Evolutionary conservation across 2,888 invertebrate genomes (phyloP).

Genomic region (Camptogramma bilineatum): DNA sequence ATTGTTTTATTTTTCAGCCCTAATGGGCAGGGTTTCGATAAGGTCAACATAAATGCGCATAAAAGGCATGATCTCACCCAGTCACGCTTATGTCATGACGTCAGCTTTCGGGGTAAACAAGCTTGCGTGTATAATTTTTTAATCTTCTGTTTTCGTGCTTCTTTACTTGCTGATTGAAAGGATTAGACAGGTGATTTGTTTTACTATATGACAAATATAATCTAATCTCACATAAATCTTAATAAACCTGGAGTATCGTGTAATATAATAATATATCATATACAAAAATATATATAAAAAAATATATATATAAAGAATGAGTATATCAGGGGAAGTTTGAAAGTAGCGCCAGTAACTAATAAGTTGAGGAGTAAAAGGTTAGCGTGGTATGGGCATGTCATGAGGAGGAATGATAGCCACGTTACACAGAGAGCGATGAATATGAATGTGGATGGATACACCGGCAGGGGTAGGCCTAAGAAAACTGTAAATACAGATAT

Average conservation of each 20-base stretch:
- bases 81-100: constrained; percentile 57
- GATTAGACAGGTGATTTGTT: constrained; percentile 28
- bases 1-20: constrained; percentile 49
- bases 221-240: background rate
- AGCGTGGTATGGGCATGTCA: too few species aligned
- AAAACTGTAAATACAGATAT: too few species aligned
- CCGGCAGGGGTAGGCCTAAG: too few species aligned
- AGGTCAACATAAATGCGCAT: constrained; percentile 53
- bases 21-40: constrained; percentile 51
- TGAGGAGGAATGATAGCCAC: too few species aligned
- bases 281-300: too few species aligned
- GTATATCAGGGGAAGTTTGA: too few species aligned
- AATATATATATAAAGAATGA: too few species aligned
- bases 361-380: too few species aligned
- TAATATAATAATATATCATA: too few species aligned
- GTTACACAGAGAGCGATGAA: too few species aligned
- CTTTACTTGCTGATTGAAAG: constrained; percentile 31
- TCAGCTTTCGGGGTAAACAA: constrained; percentile 59
- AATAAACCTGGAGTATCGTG: background rate
- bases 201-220: constrained; percentile 7
- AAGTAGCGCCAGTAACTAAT: too few species aligned
- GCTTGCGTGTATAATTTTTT: constrained; percentile 56
- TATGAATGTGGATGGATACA: too few species aligned
- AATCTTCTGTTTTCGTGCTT: constrained; percentile 55
- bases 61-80: constrained; percentile 63